Evolutionary conservation across 2,113 vertebrate species (phyloP), one percentile per base, ranked within the genome.

Genomic region (Bambusicola thoracicus): DNA sequence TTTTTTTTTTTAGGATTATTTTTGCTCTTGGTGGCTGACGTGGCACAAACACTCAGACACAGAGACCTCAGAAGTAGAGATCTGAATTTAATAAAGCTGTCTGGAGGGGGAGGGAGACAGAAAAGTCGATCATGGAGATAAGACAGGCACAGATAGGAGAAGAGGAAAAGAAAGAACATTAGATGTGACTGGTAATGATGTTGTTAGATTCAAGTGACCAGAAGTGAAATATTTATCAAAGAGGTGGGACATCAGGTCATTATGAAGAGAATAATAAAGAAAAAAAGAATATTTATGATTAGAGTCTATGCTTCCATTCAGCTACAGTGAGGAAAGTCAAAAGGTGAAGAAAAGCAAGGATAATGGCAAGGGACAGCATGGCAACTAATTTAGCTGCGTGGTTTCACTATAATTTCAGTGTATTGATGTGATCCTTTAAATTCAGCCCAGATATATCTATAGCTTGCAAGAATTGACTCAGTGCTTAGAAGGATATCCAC

Each of bases 81-180:
- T 55, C 67, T 91, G 86, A 85, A 97, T 93, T 94, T 95, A 95
- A 96, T 96, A 94, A 95, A 87, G 75, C 48, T 96, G 81, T 85
- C 92, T 87, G 63, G 51, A 85, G 75, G 58, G 49, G 40, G 41
- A 75, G 56, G 40, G 30, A 94, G 83, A 20, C 44, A 83, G 56
- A 38, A 58, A 61, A 70, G 55, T 80, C 85, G 80, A 92, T 96
- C 80, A 51, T 22, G 46, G 69, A 92, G 93, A 97, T 96, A 93
- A 93, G 82, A 79, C 36, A 75, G 36, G 36, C 27, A 92, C 59
- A 96, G 87, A 66, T 80, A 55, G 32, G 84, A 93, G 67, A 62
- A 16, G 27, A 91, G n/a, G 77, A 70, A 69, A 55, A 95, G 38
- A 88, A 92, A 96, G 84, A 81, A 36, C 74, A 87, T 83, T 89